Percentiles rank a stretch among this genome's conserved stretches.
Conservation (phyloP, 2,113 vertebrate genomes). For the Ptilonorhynchus violaceus region DNA sequence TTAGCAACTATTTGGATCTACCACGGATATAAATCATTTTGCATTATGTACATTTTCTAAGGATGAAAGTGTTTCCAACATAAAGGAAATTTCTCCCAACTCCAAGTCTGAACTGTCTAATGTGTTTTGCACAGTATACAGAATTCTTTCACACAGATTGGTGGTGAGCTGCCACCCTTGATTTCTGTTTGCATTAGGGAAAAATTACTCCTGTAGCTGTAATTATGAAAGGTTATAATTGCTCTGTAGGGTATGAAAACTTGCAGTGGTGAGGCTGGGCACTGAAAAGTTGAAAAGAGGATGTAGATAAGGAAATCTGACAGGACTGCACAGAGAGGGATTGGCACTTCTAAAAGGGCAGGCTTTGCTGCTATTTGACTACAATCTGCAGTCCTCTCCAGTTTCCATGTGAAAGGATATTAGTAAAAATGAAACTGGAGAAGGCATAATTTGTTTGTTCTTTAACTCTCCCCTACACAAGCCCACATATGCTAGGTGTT, state of each 20-base stretch:
- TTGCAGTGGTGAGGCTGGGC: neutral
- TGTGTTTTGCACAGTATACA: neutral
- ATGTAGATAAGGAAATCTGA: neutral
- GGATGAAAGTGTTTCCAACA: neutral
- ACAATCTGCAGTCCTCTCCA: neutral
- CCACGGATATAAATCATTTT: neutral
- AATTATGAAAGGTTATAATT: neutral
- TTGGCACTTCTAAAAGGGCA: neutral
- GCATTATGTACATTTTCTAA: neutral
- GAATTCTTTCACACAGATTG: neutral
- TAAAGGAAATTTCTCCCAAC: neutral
- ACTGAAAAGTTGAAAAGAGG: neutral
- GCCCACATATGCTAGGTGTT: neutral
- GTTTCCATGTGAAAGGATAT: neutral
- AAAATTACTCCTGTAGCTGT: neutral
- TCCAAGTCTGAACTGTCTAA: neutral
- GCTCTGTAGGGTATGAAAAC: neutral
- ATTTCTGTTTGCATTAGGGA: neutral
- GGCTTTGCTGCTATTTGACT: neutral
- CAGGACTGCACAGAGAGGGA: neutral
- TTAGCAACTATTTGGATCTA: neutral
- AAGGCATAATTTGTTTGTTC: neutral
- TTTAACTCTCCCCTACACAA: neutral
- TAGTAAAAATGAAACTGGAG: neutral
- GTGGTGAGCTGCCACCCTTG: neutral